A percentile compares a stretch with the other conserved stretches of the same genome.
Conservation (phyloP, 2,888 invertebrate genomes). For the Heliconius sara region DNA sequence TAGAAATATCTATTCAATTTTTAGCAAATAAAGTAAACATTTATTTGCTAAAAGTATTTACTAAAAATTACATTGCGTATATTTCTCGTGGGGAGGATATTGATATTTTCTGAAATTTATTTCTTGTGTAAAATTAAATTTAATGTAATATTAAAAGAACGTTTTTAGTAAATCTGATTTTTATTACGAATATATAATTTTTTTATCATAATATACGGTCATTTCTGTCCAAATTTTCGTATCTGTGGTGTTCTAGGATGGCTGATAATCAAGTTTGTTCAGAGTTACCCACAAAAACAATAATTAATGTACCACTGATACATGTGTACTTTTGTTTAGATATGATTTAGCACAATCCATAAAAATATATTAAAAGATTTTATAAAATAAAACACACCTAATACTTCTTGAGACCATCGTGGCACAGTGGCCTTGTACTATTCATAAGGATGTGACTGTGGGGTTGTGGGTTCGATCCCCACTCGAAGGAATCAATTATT, state of each 20-base stretch:
- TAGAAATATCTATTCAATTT: too few species aligned
- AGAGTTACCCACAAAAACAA: conserved; percentile 67
- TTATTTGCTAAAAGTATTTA: too few species aligned
- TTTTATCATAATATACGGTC: not conserved
- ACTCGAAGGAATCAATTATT: too few species aligned
- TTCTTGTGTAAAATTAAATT: not conserved
- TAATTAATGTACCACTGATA: conserved; percentile 56
- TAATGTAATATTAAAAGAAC: not conserved
- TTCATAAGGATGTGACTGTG: too few species aligned
- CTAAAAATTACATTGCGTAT: not conserved
- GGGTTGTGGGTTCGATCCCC: too few species aligned
- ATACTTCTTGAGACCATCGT: too few species aligned
- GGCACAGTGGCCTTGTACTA: too few species aligned
- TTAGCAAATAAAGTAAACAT: too few species aligned
- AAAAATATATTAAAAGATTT: not conserved
- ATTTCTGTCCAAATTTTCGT: not conserved
- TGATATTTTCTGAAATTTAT: not conserved
- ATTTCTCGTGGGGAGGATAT: not conserved
- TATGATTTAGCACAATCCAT: not conserved
- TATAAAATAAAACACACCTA: not conserved
- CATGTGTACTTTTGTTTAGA: not conserved
- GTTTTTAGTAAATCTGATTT: not conserved
- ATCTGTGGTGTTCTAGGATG: conserved; percentile 54
- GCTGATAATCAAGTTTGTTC: conserved; percentile 62
- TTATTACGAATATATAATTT: not conserved